Base-by-base conservation (phyloP, 2,888 invertebrate genomes). In the Synanthedon myopaeformis region DNA sequence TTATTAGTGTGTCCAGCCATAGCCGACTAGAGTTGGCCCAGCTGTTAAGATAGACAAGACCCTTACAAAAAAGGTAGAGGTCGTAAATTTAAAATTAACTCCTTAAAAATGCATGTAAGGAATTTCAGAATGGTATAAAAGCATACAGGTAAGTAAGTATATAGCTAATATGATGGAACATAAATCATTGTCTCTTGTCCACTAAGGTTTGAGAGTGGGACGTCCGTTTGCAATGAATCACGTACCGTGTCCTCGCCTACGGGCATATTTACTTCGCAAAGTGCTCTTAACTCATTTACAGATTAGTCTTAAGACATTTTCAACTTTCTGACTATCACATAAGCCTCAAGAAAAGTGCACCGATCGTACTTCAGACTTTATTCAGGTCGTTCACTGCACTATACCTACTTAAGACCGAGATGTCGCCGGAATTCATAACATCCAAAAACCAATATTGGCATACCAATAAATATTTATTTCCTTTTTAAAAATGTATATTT, bases 171-270 rank as follows among this genome's bases (percentile, higher is more conserved):
- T 45, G 45, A 45, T 45, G 13, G 6, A 45, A 13, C 14, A 69
- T 70, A 71, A 67, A 70, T 72, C 68, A 68, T 69, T 64, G 54
- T 59, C 61, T 64, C 64, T 64, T 65, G 59, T 60, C 61, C 62
- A 60, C 67, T 65, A 61, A 64, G 67, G 66, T 69, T 66, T 60
- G 63, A 69, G 70, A 72, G 71, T 72, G 68, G 72, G 72, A 70
- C 67, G 74, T 71, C 72, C 71, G 68, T 69, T 61, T 67, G 72
- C 72, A 72, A 76, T 83, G 80, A 81, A 80, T 82, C 79, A 82
- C 70, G 41, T 66, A 68, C 72, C 64, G 63, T 71, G 70, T 76
- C 72, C 69, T 78, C 79, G 79, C 81, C 82, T 76, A 83, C 78
- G 66, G 70, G 68, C 72, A 71, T 72, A 75, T 75, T 79, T 79